A percentile compares a stretch with the other conserved stretches of the same genome.
These are phyloP conservation scores for Odontamblyopus lacepedii DNA, from an alignment of 2,797 vertebrate genomes.

Conservation along the genomic window DNA sequence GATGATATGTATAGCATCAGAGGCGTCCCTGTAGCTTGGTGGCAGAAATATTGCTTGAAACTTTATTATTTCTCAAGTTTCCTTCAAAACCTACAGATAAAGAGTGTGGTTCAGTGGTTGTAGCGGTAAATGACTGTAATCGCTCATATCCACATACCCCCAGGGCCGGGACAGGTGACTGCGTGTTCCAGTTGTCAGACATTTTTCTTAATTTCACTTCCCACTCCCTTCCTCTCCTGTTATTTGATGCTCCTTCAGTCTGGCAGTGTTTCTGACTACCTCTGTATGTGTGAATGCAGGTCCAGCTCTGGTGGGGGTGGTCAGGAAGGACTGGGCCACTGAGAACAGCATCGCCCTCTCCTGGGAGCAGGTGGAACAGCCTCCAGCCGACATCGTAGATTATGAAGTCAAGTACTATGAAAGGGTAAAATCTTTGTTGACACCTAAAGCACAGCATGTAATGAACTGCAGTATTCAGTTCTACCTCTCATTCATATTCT, in stretches of 20 bases:
- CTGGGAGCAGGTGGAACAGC: slow-evolving; percentile 92
- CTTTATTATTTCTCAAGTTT: slow-evolving; percentile 24
- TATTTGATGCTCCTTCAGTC: background rate
- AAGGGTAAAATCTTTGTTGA: slow-evolving; percentile 79
- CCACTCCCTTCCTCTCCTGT: background rate
- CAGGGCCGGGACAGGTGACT: slow-evolving; percentile 14
- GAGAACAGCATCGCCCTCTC: slow-evolving; percentile 97
- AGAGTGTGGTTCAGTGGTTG: slow-evolving; percentile 32
- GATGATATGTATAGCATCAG: slow-evolving; percentile 4
- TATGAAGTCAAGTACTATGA: slow-evolving; percentile 99
- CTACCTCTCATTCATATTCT: no score
- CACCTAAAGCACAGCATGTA: background rate
- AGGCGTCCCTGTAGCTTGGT: slow-evolving; percentile 10
- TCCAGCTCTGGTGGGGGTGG: slow-evolving; percentile 90
- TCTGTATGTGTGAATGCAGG: slow-evolving; percentile 69
- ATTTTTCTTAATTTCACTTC: slow-evolving; percentile 26
- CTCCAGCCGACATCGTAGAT: slow-evolving; percentile 89
- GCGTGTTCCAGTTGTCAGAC: slow-evolving; percentile 8
- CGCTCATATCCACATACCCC: slow-evolving; percentile 24
- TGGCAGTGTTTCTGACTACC: background rate
- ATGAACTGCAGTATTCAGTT: background rate
- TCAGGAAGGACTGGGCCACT: slow-evolving; percentile 95
- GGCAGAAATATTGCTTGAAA: slow-evolving; percentile 1
- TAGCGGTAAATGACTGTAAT: slow-evolving; percentile 31
- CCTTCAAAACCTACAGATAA: slow-evolving; percentile 23